phyloP scores from a whole-genome alignment of 2,113 vertebrate genomes.

The Natator depressus region DNA sequence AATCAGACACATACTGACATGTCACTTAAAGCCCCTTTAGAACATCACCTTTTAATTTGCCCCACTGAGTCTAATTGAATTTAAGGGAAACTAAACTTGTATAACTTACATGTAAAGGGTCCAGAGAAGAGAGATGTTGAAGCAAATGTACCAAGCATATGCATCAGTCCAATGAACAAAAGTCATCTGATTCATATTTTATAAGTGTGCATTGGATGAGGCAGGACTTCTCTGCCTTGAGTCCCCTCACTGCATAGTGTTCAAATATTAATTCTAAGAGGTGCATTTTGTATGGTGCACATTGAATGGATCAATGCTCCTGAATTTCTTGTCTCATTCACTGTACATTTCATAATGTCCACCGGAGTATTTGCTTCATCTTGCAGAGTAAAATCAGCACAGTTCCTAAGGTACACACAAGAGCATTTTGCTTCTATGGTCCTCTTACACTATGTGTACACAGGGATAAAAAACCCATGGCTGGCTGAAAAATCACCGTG shows the following conservation, averaged over 20 bases:
- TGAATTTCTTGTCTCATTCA: background rate
- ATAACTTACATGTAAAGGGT: background rate
- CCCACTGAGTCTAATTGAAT: constrained; percentile 6
- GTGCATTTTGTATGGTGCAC: background rate
- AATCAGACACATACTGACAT: background rate
- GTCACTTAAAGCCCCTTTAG: background rate
- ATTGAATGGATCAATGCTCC: background rate
- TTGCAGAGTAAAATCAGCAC: background rate
- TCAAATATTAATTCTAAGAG: background rate
- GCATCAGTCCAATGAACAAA: constrained; percentile 12
- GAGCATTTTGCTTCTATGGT: background rate
- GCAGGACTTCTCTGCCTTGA: background rate
- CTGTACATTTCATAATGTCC: background rate
- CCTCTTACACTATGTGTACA: background rate
- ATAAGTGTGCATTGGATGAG: constrained; percentile 41
- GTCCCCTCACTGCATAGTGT: background rate
- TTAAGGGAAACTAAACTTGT: background rate
- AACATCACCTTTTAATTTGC: background rate
- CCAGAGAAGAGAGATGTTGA: background rate
- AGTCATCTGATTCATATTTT: constrained; percentile 45
- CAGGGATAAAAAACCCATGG: background rate
- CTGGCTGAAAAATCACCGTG: background rate
- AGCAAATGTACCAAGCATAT: constrained; percentile 46
- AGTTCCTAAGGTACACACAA: fast-evolving
- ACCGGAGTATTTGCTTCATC: background rate